Evolutionary conservation across 1,140 invertebrate genomes (phyloP).

Genomic region (Carcinoscorpius rotundicauda): DNA sequence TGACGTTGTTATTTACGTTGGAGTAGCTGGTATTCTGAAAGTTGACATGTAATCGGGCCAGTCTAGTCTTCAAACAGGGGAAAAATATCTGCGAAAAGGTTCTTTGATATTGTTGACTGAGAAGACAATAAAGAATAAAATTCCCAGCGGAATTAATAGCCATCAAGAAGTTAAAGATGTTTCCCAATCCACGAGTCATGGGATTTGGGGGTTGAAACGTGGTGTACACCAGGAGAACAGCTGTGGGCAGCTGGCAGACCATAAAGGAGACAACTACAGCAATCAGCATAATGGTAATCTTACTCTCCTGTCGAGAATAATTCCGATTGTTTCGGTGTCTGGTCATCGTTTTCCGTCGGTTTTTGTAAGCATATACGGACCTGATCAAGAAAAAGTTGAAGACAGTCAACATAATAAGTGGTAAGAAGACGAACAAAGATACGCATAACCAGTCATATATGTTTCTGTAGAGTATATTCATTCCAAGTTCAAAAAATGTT

Average conservation of each 20-base stretch:
- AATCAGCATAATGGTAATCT: constrained; percentile 60
- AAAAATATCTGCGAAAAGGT: constrained; percentile 54
- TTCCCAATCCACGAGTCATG: constrained; percentile 43
- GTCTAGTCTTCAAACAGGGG: constrained; percentile 27
- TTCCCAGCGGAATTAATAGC: constrained; percentile 55
- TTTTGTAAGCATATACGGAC: constrained; percentile 46
- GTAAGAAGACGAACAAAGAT: constrained; percentile 50
- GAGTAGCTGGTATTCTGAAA: constrained; percentile 14
- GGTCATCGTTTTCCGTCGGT: constrained; percentile 43
- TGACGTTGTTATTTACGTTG: constrained; percentile 7
- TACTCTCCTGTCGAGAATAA: constrained; percentile 46
- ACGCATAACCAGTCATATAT: constrained; percentile 54
- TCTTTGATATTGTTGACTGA: constrained; percentile 59
- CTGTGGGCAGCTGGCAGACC: constrained; percentile 55
- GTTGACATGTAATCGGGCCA: constrained; percentile 9
- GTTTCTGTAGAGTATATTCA: constrained; percentile 43
- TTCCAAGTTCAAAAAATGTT: constrained; percentile 31
- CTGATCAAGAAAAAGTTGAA: constrained; percentile 58
- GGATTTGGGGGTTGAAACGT: constrained; percentile 33
- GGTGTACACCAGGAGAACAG: constrained; percentile 40
- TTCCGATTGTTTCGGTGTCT: constrained; percentile 18
- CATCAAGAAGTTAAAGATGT: constrained; percentile 57
- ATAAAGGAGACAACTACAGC: constrained; percentile 59
- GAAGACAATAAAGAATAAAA: constrained; percentile 61
- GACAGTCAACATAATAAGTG: constrained; percentile 49